phyloP scores from a whole-genome alignment of 23 tunicate species.

The Styela clava region DNA sequence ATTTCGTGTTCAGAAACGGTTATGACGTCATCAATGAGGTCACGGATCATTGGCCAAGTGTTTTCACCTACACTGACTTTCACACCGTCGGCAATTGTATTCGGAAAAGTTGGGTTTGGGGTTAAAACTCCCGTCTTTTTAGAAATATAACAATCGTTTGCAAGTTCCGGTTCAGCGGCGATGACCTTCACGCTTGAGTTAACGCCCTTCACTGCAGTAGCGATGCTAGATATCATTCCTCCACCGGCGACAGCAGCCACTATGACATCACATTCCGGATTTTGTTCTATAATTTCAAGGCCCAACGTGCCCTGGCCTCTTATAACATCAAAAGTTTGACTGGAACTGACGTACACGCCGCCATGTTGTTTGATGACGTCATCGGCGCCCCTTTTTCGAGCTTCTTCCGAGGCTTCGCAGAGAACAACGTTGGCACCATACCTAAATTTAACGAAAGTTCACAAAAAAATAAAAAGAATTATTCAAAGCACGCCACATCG shows the following conservation, averaged over 20 bases:
- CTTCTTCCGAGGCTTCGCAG: conserved; percentile 54
- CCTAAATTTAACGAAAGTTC: too few relatives aligned
- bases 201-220: conserved; percentile 66
- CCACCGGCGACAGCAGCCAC: conserved; percentile 95
- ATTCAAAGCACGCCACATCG: too few relatives aligned
- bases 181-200: conserved; percentile 69
- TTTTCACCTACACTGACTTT: conserved; percentile 67
- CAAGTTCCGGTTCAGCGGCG: conserved; percentile 96
- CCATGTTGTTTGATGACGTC: conserved; percentile 46
- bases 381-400: conserved; percentile 41
- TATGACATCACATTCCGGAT: conserved; percentile 74
- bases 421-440: conserved; percentile 69
- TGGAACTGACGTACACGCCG: conserved; percentile 46
- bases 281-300: conserved; percentile 83
- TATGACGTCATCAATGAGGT: conserved; percentile 91
- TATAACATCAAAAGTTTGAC: conserved; percentile 54
- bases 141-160: conserved; percentile 82
- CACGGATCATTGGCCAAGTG: conserved; percentile 96
- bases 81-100: conserved; percentile 95
- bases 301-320: conserved; percentile 96
- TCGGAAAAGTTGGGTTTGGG: conserved; percentile 32
- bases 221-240: conserved; percentile 86
- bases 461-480: too few relatives aligned
- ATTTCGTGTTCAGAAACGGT: conserved; percentile 87
- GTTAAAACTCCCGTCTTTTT: conserved; percentile 46